Evolutionary conservation across 2,888 invertebrate genomes (phyloP).

Genomic region (Megalurothrips usitatus): DNA sequence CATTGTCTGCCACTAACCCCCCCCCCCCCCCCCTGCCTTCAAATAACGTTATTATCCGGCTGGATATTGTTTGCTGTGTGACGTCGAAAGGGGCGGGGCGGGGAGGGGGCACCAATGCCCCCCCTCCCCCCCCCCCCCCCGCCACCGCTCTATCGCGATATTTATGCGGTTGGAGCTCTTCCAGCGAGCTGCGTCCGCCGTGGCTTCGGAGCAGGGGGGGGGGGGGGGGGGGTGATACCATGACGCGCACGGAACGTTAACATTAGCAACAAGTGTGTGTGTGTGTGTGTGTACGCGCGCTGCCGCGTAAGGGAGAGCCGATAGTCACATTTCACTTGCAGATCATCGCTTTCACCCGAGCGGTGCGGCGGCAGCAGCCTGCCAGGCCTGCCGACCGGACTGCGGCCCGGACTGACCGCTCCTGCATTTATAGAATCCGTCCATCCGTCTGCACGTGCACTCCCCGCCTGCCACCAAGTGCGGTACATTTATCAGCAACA

Average conservation of each 20-base stretch:
- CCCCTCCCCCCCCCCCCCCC: not conserved
- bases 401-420: too few species aligned
- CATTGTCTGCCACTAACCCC: not conserved
- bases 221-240: not conserved
- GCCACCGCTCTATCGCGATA: conserved; percentile 1
- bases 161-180: conserved; percentile 22
- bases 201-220: not conserved
- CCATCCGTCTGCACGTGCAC: too few species aligned
- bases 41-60: not conserved
- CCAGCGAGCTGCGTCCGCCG: not conserved
- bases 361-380: too few species aligned
- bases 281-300: too few species aligned
- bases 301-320: not conserved
- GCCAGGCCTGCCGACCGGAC: too few species aligned
- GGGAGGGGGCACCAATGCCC: not conserved
- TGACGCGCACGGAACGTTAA: not conserved
- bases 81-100: not conserved
- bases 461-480: too few species aligned
- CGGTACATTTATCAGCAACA: too few species aligned
- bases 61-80: not conserved
- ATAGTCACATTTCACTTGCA: not conserved
- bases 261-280: too few species aligned
- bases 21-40: not conserved
- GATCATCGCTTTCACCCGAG: not conserved
- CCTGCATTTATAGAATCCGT: too few species aligned